Conservation (phyloP, 2,113 vertebrate species). For the Pungitius pungitius region DNA sequence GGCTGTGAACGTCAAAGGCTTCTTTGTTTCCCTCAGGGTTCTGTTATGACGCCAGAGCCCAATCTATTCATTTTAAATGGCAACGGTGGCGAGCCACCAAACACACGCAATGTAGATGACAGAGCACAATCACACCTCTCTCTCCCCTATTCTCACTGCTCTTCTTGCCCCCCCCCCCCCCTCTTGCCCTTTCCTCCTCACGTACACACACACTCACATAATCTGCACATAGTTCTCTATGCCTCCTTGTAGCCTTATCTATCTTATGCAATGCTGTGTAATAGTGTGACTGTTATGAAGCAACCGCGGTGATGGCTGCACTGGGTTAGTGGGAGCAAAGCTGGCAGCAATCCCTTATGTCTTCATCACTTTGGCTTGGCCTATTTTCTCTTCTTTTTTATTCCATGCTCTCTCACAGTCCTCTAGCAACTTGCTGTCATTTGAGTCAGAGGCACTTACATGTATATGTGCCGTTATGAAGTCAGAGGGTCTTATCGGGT, state of each 20-base stretch:
- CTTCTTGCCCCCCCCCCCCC: conserved; percentile 54
- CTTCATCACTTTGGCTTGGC: conserved; percentile 53
- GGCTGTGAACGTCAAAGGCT: conserved; percentile 61
- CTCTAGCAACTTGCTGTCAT: conserved; percentile 47
- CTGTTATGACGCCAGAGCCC: conserved; percentile 62
- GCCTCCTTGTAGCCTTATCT: conserved; percentile 63
- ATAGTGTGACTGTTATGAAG: conserved; percentile 72
- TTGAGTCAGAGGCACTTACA: conserved; percentile 44
- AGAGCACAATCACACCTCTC: conserved; percentile 58
- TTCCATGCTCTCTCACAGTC: conserved; percentile 33
- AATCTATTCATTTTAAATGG: conserved; percentile 56
- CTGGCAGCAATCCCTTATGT: conserved; percentile 61
- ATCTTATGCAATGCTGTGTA: conserved; percentile 75
- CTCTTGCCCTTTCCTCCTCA: neutral
- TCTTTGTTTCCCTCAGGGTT: conserved; percentile 66
- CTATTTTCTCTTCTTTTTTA: conserved; percentile 56
- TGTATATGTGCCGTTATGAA: conserved; percentile 34
- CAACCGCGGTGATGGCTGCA: conserved; percentile 52
- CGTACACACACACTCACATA: conserved; percentile 34
- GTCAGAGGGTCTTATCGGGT: conserved; percentile 36
- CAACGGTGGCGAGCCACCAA: conserved; percentile 8
- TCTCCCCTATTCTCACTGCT: conserved; percentile 46
- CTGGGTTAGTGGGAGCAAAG: conserved; percentile 68
- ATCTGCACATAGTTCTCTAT: conserved; percentile 53
- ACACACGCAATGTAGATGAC: conserved; percentile 44